Conservation (phyloP, 1,140 invertebrate genomes). For the Panonychus citri region DNA sequence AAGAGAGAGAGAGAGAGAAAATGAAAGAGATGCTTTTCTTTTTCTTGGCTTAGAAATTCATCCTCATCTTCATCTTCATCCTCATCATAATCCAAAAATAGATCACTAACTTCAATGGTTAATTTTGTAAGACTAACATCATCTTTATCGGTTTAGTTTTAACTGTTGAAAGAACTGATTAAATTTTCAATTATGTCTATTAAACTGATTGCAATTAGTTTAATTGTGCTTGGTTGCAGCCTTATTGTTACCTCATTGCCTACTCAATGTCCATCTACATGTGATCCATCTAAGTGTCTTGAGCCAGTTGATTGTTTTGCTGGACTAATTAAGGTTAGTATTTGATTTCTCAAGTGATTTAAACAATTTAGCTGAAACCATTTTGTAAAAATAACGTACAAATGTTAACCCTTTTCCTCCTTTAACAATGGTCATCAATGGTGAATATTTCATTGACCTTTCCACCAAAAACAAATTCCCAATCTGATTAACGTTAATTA, state of each 20-base stretch:
- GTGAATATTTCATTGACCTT: no score
- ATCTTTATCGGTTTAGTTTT: background rate
- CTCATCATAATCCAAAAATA: background rate
- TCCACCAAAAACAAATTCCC: no score
- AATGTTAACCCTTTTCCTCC: no score
- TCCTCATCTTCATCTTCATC: background rate
- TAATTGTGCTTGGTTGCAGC: background rate
- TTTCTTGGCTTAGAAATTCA: background rate
- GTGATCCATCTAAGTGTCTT: conserved; percentile 17
- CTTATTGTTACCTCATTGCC: background rate
- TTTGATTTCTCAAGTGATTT: background rate
- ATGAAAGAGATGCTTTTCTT: background rate
- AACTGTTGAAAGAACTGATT: background rate
- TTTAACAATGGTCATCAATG: no score
- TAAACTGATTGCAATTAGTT: background rate
- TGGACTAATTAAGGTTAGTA: conserved; percentile 20
- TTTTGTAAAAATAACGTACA: no score
- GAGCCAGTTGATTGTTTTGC: conserved; percentile 20
- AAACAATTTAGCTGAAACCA: no score
- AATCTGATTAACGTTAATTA: no score
- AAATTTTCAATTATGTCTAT: background rate
- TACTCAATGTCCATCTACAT: conserved; percentile 6
- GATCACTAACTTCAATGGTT: background rate
- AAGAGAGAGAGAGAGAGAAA: background rate
- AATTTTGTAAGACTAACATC: background rate